phyloP scores from a whole-genome alignment of 1,140 invertebrate genomes.

The Chrysopa pallens region DNA sequence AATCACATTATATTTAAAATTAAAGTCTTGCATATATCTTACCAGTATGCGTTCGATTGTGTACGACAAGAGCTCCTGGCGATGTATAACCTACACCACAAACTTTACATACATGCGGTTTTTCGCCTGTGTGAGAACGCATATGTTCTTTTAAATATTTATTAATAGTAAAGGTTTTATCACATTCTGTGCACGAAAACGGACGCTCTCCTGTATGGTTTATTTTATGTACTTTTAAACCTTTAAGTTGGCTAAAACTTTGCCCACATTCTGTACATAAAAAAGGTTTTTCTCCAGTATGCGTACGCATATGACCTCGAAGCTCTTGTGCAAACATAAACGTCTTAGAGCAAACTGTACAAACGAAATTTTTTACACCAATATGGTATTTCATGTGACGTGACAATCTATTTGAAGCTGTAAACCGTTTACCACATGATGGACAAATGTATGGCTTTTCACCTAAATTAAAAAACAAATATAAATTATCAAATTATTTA shows the following conservation, averaged over 20 bases:
- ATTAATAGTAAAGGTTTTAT: slow-evolving; percentile 27
- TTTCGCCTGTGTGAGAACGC: slow-evolving; percentile 46
- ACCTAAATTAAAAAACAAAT: not conserved
- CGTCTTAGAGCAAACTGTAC: too few relatives aligned
- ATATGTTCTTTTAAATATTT: slow-evolving; percentile 27
- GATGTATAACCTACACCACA: slow-evolving; percentile 33
- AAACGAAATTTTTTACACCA: not conserved
- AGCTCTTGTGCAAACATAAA: too few relatives aligned
- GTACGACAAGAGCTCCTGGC: slow-evolving; percentile 24
- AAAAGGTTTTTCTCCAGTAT: too few relatives aligned
- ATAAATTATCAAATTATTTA: too few relatives aligned
- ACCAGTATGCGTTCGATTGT: slow-evolving; percentile 32
- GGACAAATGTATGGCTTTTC: slow-evolving; percentile 9
- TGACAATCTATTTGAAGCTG: slow-evolving; percentile 11
- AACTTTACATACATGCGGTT: slow-evolving; percentile 34
- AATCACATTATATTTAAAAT: too few relatives aligned
- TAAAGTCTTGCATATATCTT: too few relatives aligned
- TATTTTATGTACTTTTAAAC: not conserved
- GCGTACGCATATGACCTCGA: too few relatives aligned
- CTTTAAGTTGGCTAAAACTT: not conserved
- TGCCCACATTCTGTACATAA: too few relatives aligned
- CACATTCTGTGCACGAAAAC: slow-evolving; percentile 46
- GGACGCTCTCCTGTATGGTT: slow-evolving; percentile 47
- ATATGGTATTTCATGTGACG: slow-evolving; percentile 14
- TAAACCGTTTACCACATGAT: slow-evolving; percentile 10